Evolutionary conservation across 2,888 invertebrate genomes (phyloP), one percentile per base, ranked within the genome.

Genomic region (Heliconius ismenius): DNA sequence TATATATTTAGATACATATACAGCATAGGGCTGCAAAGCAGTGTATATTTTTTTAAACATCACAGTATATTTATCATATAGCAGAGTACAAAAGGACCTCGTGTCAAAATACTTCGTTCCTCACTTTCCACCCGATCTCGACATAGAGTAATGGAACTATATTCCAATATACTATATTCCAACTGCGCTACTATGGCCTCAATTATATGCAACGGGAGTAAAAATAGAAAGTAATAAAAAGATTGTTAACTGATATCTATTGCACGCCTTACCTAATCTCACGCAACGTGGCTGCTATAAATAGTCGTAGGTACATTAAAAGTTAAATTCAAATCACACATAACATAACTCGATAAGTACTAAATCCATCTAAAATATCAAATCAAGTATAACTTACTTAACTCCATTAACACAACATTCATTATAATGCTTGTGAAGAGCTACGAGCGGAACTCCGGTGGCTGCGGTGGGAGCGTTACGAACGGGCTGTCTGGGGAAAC

Each of bases 321-420:
- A 39, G 6, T 39, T 32, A 24, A 67, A 32, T 70, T 32, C n/a
- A 32, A 32, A 67, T 32, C 70, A 70, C 70, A 70, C 49, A 49
- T 21, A 58, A 54, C 54, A 67, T n/a, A 54, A 70, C n/a, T 54
- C 32, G 3, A 21, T 24, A 58, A 58, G 24, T 58, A 58, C 36
- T n/a, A 36, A 70, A 70, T 36, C 32, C 32, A n/a, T 32, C 58
- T 58, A 24, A 58, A 39, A 58, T 39, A 64, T 18, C n/a, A 58
- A 64, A 64, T 72, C 26, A 54, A 76, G 76, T 76, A 54, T 76
- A 76, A 73, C 26, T 64, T 43, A 73, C 64, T 72, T 65, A 70
- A 72, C 43, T 49, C 26, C 36, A 76, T 73, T 72, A 76, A 43
- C 73, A 76, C 68, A 76, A 73, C 76, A 73, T 54, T 73, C 39